Base-by-base conservation (phyloP, 1,140 invertebrate species). In the Orussus abietinus region DNA sequence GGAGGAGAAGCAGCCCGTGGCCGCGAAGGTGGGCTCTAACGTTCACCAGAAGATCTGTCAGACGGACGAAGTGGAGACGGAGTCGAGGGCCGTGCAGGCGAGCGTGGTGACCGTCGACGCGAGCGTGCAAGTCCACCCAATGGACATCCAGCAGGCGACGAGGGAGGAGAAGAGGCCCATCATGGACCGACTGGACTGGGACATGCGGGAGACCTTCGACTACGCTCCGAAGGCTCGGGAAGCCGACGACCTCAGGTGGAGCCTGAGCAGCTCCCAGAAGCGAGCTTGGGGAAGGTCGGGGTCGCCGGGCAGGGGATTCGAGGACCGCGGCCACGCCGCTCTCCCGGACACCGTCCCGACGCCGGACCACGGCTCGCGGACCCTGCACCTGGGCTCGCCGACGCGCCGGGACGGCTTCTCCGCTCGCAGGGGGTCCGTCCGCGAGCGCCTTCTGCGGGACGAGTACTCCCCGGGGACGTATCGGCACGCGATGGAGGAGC, bases 21-120 rank as follows among this genome's bases (percentile, higher is more conserved):
- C 43, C 50, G 26, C 2, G 15, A 0, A 63, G 56, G 10, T 3
- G 17, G 2, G 14, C 34, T 2, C 41, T 64, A 11, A 63, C 35
- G 70, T 47, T 15, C 67, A 67, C 43, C 69, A 72, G 13, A 74
- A 74, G 20, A 69, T 67, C 10, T 72, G 69, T 37, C 71, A 74
- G 33, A 74, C 71, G 0, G 71, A 74, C 1, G 53, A 60, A 0
- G 6, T 42, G 4, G 53, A 55, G 13, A 38, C 33, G 3, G 57
- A 62, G 0, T 39, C 46, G 0, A 59, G 51, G 12, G 20, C n/a
- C 0, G 43, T 54, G 3, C 69, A 74, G 33, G 54, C 44, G 0
- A 33, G 5, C 3, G 41, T 51, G 5, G 43, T 42, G 14, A 60
- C 43, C 37, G 38, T 37, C 2, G 62, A 59, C n/a, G 26, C 44